phyloP scores from a whole-genome alignment of 37 sponge, comb jelly and placozoan genomes.

The Dysidea cf. avara region DNA sequence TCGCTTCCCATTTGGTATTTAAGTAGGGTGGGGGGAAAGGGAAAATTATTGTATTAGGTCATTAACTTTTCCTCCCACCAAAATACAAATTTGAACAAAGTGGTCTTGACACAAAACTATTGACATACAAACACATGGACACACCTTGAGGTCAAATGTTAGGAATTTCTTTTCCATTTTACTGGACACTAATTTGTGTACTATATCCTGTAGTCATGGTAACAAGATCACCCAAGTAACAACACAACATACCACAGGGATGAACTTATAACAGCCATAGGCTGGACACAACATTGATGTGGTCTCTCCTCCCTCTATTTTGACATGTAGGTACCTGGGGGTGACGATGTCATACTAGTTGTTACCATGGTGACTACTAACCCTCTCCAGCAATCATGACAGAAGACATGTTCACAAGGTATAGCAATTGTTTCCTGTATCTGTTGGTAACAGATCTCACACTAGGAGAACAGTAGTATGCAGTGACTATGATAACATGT shows the following conservation, averaged over 20 bases:
- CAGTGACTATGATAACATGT: too few species aligned
- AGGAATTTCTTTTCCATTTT: conserved; percentile 73
- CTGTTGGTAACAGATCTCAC: too few species aligned
- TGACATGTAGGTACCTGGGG: conserved; percentile 54
- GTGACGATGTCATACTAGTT: background rate
- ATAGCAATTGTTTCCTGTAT: background rate
- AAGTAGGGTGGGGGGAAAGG: too few species aligned
- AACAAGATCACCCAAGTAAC: background rate
- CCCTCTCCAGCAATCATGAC: conserved; percentile 79
- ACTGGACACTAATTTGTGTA: conserved; percentile 72
- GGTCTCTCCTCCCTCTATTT: conserved; percentile 64
- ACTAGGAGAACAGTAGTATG: too few species aligned
- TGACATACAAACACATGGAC: background rate
- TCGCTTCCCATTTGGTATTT: background rate
- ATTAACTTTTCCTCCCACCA: too few species aligned
- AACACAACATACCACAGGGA: conserved; percentile 71
- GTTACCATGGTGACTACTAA: conserved; percentile 13
- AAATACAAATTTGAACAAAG: too few species aligned
- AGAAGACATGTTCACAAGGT: conserved; percentile 76
- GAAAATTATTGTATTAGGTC: too few species aligned
- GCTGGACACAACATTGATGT: conserved; percentile 79
- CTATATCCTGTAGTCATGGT: conserved; percentile 55
- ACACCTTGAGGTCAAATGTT: conserved; percentile 70
- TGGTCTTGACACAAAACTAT: too few species aligned
- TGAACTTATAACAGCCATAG: conserved; percentile 74